Evolutionary conservation across 2,888 invertebrate species (phyloP), one percentile per base, ranked within the genome.

Genomic region (Orthonevra nobilis): DNA sequence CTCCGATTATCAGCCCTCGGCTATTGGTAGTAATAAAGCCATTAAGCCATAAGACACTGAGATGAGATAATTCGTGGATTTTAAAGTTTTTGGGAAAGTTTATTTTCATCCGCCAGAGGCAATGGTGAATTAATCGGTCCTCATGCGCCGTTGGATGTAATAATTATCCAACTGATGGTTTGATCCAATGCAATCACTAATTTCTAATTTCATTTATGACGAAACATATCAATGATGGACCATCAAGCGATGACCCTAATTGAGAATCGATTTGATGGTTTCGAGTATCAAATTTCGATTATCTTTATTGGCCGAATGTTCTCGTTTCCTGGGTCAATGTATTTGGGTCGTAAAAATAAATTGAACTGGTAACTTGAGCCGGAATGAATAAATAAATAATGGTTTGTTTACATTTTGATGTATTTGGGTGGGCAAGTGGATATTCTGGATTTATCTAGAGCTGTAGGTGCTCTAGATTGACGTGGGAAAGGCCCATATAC

Each of bases 61-160:
- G 42, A 58, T 56, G 36, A 54, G 44, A 36, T 44, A 36, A 66
- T 34, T 12, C 28, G n/a, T n/a, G n/a, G n/a, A n/a, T n/a, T n/a
- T n/a, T n/a, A n/a, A n/a, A 20, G 28, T 54, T 50, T 44, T 46
- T 58, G 6, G 34, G 69, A 60, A 69, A 69, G 58, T 60, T 69
- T 69, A 30, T 30, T 38, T 15, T 10, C 4, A 10, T 2, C 38
- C 14, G 30, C 20, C 28, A 38, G 48, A 15, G 32, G 30, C 28
- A 38, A 61, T 34, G 44, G 44, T 61, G 32, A 7, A 54, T 48
- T 61, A 46, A 38, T 46, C 50, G 12, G 38, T 26, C 26, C 38
- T 28, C 15, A 26, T 28, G 3, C 3, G 10, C 38, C 15, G 28
- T 19, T 63, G 17, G 17, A 46, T 26, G 38, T 20, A 19, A 20